Base-by-base conservation (phyloP, 1,140 invertebrate species). In the Diuraphis noxia region DNA sequence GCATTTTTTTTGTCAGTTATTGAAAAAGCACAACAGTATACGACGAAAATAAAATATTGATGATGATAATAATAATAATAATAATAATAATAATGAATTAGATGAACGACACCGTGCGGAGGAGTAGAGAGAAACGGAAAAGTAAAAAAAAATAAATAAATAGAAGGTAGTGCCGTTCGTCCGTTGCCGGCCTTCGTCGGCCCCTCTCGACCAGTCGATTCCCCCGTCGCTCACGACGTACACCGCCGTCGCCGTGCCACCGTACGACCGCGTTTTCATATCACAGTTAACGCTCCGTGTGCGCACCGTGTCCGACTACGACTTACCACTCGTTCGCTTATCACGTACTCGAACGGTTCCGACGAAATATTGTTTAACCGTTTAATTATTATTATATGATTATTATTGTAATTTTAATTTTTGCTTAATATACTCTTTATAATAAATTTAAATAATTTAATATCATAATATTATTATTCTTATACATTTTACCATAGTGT, bases 141-240 rank as follows among this genome's bases (percentile, higher is more conserved):
- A 72, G 17, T 72, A 72, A 56, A n/a, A 72, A n/a, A n/a, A 72
- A 49, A 72, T 72, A 72, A 72, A 72, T 72, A 72, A 72, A 72
- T 72, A 84, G 43, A 84, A 84, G 81, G n/a, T 52, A 49, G n/a
- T 52, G 85, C 34, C 34, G 63, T 79, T 89, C 89, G 89, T 49
- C 89, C 41, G n/a, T 25, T 13, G 77, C 89, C 89, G 89, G 89
- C 89, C 89, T 91, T 91, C 89, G 77, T 91, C 89, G 89, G 77
- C 89, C 89, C 89, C 89, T 52, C 89, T 91, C 89, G 89, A 79
- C 41, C 81, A 82, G 38, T 41, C 43, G 19, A 36, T 36, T 86
- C 84, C 84, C 84, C 72, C 88, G 34, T 77, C 77, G 77, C 30
- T 40, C 10, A 30, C 87, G 52, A 36, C 8, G 56, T 72, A 41